Evolutionary conservation across 2,113 vertebrate genomes (phyloP).

Genomic region (Psammodynastes pulverulentus): DNA sequence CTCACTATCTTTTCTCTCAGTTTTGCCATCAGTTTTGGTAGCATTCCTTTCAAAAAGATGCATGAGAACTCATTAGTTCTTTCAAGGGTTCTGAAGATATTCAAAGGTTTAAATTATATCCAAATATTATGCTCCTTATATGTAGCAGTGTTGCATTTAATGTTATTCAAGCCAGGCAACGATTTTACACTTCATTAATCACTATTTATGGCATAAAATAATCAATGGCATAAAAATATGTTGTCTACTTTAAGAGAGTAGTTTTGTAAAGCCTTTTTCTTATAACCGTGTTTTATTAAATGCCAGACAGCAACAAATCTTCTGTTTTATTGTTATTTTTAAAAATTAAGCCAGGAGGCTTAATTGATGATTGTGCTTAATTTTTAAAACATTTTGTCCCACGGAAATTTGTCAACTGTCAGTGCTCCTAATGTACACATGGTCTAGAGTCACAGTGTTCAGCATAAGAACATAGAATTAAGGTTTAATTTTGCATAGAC

Average conservation of each 20-base stretch:
- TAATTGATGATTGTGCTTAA: constrained; percentile 68
- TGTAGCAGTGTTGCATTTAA: constrained; percentile 15
- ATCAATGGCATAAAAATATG: constrained; percentile 40
- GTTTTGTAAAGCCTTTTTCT: constrained; percentile 55
- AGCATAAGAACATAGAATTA: constrained; percentile 57
- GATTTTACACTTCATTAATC: constrained; percentile 54
- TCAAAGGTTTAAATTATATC: constrained; percentile 35
- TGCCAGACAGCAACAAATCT: constrained; percentile 54
- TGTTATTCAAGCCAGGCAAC: constrained; percentile 55
- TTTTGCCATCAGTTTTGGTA: constrained; percentile 48
- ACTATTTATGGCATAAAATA: constrained; percentile 47
- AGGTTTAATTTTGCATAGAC: constrained; percentile 54
- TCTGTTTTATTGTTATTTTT: constrained; percentile 50
- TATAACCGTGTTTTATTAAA: constrained; percentile 59
- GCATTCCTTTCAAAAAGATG: constrained; percentile 45
- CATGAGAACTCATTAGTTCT: constrained; percentile 52
- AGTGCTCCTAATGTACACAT: constrained; percentile 54
- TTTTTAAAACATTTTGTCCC: constrained; percentile 69
- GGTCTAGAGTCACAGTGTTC: constrained; percentile 50
- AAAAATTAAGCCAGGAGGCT: constrained; percentile 51
- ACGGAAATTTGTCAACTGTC: constrained; percentile 67
- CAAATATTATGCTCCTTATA: constrained; percentile 34
- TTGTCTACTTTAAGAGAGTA: constrained; percentile 48
- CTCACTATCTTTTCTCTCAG: constrained; percentile 37
- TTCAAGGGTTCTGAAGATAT: constrained; percentile 54